A percentile compares a stretch with the other conserved stretches of the same genome.
Conservation (phyloP, 35 echinoderm and acorn worm species). For the Heliocidaris tuberculata region DNA sequence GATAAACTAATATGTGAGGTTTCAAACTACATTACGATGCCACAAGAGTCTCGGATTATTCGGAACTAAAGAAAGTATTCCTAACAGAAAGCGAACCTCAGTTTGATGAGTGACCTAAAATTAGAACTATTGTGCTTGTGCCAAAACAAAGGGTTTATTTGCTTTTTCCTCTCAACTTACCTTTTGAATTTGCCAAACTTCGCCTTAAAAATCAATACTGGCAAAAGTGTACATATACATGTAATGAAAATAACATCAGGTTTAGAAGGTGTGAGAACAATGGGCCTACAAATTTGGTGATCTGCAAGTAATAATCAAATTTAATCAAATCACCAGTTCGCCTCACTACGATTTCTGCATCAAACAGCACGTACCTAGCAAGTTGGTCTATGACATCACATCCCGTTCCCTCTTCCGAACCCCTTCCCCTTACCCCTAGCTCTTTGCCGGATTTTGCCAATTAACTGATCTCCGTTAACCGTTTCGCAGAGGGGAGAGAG, state of each 20-base stretch:
- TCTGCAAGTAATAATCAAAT: not conserved
- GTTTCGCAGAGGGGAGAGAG: not conserved
- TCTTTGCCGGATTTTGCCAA: slow-evolving; percentile 35
- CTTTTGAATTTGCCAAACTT: not conserved
- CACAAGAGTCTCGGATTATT: not conserved
- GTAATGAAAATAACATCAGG: not conserved
- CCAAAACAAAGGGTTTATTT: not conserved
- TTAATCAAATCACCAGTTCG: not conserved
- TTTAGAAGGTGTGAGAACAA: not conserved
- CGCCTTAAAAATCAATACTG: not conserved
- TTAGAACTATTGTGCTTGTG: not conserved
- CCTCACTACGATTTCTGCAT: not conserved
- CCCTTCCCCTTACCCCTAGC: not conserved
- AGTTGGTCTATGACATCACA: slow-evolving; percentile 20
- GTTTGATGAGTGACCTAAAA: not conserved
- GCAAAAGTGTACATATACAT: not conserved
- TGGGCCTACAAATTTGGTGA: not conserved
- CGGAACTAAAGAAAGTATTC: not conserved
- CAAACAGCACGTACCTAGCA: not conserved
- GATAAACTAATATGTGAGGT: not conserved
- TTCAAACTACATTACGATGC: not conserved
- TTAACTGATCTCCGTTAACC: slow-evolving; percentile 33
- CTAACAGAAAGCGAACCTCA: not conserved
- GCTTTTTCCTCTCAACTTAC: not conserved
- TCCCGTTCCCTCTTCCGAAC: slow-evolving; percentile 24